Conservation (phyloP, 2,113 vertebrate species). For the Dendrocopos noguchii region DNA sequence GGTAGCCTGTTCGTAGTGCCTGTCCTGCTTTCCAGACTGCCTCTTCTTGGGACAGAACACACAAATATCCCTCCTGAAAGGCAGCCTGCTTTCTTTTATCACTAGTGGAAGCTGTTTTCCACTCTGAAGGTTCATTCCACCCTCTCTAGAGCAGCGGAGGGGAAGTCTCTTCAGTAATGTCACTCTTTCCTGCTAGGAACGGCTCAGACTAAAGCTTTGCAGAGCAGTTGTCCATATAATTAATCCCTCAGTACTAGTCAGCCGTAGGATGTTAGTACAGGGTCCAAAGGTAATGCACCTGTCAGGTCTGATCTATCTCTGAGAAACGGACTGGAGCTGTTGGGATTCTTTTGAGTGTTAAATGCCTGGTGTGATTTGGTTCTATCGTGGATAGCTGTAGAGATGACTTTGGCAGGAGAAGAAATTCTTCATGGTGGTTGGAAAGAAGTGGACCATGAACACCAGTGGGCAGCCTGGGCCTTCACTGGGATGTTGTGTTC, state of each 20-base stretch:
- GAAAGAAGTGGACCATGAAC: not conserved
- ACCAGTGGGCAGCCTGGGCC: not conserved
- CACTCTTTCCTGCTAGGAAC: not conserved
- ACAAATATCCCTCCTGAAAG: not conserved
- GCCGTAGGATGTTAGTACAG: not conserved
- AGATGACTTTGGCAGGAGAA: not conserved
- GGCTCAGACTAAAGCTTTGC: not conserved
- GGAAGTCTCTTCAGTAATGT: not conserved
- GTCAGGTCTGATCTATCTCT: not conserved
- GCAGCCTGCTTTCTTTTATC: not conserved
- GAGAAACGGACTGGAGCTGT: not conserved
- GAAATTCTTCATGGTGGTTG: not conserved
- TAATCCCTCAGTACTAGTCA: not conserved
- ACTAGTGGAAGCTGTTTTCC: not conserved
- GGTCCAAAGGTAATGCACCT: not conserved
- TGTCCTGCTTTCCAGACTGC: not conserved
- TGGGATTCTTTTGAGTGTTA: not conserved
- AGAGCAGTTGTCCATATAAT: not conserved
- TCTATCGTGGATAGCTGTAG: not conserved
- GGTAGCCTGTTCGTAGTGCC: not conserved
- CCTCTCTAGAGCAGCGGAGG: not conserved
- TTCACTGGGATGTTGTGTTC: not conserved
- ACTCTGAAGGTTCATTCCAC: not conserved
- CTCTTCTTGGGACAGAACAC: not conserved
- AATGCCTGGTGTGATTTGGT: not conserved